Evolutionary conservation across 2,113 vertebrate species (phyloP), one percentile per base, ranked within the genome.

Genomic region (Copsychus sechellarum): DNA sequence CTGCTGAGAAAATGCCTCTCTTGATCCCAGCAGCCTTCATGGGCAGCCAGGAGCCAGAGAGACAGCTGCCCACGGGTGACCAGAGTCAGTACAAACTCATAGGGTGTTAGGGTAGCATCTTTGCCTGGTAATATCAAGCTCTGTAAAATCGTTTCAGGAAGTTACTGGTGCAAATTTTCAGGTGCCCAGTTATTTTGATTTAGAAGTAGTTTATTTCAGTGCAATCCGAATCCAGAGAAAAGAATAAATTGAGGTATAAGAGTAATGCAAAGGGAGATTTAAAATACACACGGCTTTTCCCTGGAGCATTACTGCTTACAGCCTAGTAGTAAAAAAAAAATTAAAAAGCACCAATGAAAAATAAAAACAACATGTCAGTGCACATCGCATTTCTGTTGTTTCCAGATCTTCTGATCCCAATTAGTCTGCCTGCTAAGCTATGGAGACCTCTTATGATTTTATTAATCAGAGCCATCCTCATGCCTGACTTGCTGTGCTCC

Each of bases 71-170:
- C 2, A 0, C 5, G 11, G 38, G 42, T 7, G 0, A 20, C 5
- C 0, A 0, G 21, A 14, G 17, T 57, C 74, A 42, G 56, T 14
- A 43, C 0, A 1, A 66, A 53, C 14, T 12, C 11, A n/a, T 1
- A 8, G 4, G 3, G 14, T 53, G 7, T 45, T 57, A 38, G 14
- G 24, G 7, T 8, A 50, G 38, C 29, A 45, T 3, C 0, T 53
- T 33, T 24, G 28, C 20, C 20, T 21, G 45, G 15, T 45, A 38
- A 19, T 60, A 60, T 40, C 25, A 54, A 76, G 28, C 18, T 47
- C 60, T 24, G 13, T 65, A 53, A 88, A 89, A 74, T 54, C 6
- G 1, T n/a, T 91, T 84, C 34, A 58, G 48, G 28, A 80, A 28
- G 61, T n/a, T 88, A 74, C 6, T 51, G 43, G 19, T 42, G 22